Evolutionary conservation across 2,888 invertebrate species (phyloP), one percentile per base, ranked within the genome.

Genomic region (Spialia ferax): DNA sequence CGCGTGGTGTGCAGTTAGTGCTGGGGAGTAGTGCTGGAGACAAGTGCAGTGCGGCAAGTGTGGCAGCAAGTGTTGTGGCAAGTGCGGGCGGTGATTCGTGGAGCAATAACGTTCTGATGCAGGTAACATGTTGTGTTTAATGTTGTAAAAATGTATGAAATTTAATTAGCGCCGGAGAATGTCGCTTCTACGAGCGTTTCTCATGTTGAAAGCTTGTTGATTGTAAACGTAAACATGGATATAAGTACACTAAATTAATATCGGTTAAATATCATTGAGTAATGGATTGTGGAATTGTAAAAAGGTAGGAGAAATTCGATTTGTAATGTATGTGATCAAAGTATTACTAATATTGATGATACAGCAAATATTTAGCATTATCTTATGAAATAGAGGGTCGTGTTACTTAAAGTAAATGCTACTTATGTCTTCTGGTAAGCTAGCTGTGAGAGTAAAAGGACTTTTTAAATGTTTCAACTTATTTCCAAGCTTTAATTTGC

Each of bases 331-430:
- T 45, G 15, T 5, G 7, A 15, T 42, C 2, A 15, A 45, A 45
- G 18, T 45, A 45, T 45, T 4, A 45, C 13, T n/a, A 38, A 45
- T 45, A 45, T 45, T 45, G 10, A 18, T 18, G 18, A 45, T 45
- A 15, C 42, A 6, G 15, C 45, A 45, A 45, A 45, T 45, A 45
- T 45, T 45, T 45, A 45, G 45, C 18, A 45, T 18, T 45, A 45
- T 18, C 45, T 45, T 45, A 18, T 45, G 26, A 54, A 54, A 15
- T 54, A 29, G 15, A 26, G 22, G 23, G 50, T 23, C 54, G 29
- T 54, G 54, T 54, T 54, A 54, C 54, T 54, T 54, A 54, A 54
- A 23, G 50, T 52, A 52, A 52, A 52, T n/a, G 23, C 23, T 52
- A n/a, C 18, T 15, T 48, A 52, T 23, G 23, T 52, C 18, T 48